Evolutionary conservation across 1,140 invertebrate species (phyloP).

Genomic region (Plodia interpunctella): DNA sequence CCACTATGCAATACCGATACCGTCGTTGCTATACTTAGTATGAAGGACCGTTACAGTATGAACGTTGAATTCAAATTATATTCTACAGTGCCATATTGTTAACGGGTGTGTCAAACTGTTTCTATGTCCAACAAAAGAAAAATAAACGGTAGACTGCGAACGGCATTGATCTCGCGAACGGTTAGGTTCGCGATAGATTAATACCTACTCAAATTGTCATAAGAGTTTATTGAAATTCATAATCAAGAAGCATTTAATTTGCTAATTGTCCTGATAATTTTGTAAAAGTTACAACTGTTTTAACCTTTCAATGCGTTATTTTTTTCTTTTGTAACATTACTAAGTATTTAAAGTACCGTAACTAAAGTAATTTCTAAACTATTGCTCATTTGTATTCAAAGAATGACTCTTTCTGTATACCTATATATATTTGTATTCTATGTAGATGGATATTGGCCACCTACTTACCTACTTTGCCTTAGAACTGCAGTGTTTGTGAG

Average conservation of each 20-base stretch:
- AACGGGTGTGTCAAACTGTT: too few relatives aligned
- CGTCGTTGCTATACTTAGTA: background rate
- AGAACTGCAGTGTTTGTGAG: background rate
- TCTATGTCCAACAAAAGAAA: too few relatives aligned
- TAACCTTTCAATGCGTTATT: too few relatives aligned
- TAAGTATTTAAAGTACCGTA: background rate
- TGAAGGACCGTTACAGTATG: background rate
- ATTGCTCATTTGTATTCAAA: background rate
- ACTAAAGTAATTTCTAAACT: background rate
- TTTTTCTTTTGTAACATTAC: background rate
- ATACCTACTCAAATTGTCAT: too few relatives aligned
- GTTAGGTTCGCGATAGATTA: too few relatives aligned
- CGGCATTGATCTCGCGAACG: too few relatives aligned
- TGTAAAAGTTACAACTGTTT: too few relatives aligned
- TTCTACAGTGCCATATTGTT: background rate
- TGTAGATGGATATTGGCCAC: background rate
- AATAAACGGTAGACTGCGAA: too few relatives aligned
- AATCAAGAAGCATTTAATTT: too few relatives aligned
- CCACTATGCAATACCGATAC: background rate
- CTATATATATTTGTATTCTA: too few relatives aligned
- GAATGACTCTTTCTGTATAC: background rate
- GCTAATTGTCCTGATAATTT: too few relatives aligned
- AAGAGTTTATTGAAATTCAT: too few relatives aligned
- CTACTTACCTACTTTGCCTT: background rate
- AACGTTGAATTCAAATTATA: constrained; percentile 1